Conservation (phyloP, 1,140 invertebrate genomes). For the Berghia stephanieae region DNA sequence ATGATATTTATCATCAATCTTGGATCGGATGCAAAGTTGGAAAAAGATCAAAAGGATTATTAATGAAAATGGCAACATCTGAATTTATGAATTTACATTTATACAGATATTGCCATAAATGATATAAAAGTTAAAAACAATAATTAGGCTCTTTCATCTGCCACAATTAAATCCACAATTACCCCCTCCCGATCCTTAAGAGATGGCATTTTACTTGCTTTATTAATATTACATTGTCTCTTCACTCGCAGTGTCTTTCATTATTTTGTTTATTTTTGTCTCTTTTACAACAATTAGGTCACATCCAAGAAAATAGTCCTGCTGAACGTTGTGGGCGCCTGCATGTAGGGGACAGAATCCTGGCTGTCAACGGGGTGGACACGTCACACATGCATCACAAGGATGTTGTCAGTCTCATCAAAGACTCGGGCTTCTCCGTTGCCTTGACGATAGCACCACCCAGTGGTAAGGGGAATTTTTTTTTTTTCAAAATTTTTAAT, state of each 20-base stretch:
- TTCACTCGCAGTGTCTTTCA: background rate
- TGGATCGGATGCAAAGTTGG: too few relatives aligned
- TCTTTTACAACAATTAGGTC: slow-evolving; percentile 72
- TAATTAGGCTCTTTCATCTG: too few relatives aligned
- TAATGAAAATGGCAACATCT: too few relatives aligned
- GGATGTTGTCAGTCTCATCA: slow-evolving; percentile 92
- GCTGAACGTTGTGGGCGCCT: slow-evolving; percentile 90
- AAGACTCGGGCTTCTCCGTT: slow-evolving; percentile 91
- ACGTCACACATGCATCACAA: slow-evolving; percentile 93
- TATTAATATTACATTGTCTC: background rate
- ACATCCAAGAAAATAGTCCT: slow-evolving; percentile 93
- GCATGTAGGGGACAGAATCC: slow-evolving; percentile 93
- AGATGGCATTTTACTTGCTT: background rate
- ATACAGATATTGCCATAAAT: too few relatives aligned
- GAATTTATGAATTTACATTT: too few relatives aligned
- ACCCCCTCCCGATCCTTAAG: too few relatives aligned
- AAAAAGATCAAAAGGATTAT: too few relatives aligned
- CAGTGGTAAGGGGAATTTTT: slow-evolving; percentile 56
- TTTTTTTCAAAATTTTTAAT: too few relatives aligned
- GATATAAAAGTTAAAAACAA: too few relatives aligned
- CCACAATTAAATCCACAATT: too few relatives aligned
- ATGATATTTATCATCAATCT: too few relatives aligned
- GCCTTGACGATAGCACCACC: slow-evolving; percentile 83
- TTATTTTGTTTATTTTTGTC: background rate
- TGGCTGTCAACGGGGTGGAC: slow-evolving; percentile 93